phyloP scores from a whole-genome alignment of 2,888 invertebrate genomes.

The Blastobasis adustella region DNA sequence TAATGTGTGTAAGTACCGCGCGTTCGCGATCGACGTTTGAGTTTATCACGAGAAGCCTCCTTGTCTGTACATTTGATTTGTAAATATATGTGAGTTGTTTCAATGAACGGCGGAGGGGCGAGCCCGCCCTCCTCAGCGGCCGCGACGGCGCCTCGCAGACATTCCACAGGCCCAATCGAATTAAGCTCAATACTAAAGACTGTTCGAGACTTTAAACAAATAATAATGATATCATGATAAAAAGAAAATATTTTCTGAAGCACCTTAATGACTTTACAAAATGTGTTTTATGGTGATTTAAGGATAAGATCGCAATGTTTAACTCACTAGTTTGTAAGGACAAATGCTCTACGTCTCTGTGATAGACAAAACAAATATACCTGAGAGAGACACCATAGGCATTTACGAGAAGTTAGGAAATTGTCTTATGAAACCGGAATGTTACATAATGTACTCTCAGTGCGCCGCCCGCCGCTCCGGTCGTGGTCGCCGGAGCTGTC shows the following conservation, averaged over 20 bases:
- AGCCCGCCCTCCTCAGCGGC: background rate
- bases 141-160: slow-evolving; percentile 39
- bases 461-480: slow-evolving; percentile 31
- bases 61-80: slow-evolving; percentile 60
- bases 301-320: slow-evolving; percentile 65
- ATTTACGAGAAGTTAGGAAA: slow-evolving; percentile 41
- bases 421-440: slow-evolving; percentile 37
- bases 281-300: slow-evolving; percentile 68
- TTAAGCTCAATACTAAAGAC: slow-evolving; percentile 70
- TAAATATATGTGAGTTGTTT: slow-evolving; percentile 65
- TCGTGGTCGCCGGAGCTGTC: too few species aligned
- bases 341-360: slow-evolving; percentile 72
- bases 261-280: slow-evolving; percentile 65
- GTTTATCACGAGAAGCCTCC: slow-evolving; percentile 56
- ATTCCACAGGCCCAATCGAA: slow-evolving; percentile 66
- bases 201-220: slow-evolving; percentile 61
- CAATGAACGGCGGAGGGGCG: slow-evolving; percentile 22
- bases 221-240: slow-evolving; percentile 49
- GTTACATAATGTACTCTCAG: slow-evolving; percentile 36
- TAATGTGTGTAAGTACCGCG: slow-evolving; percentile 2
- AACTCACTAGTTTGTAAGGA: slow-evolving; percentile 73
- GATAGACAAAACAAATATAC: slow-evolving; percentile 67
- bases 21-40: slow-evolving; percentile 35
- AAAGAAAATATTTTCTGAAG: slow-evolving; percentile 65
- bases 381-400: slow-evolving; percentile 59